Percentiles rank a stretch among this genome's conserved stretches.
Evolutionary conservation across 2,797 vertebrate genomes (phyloP).

Genomic region (Mormyrops boulengeri): DNA sequence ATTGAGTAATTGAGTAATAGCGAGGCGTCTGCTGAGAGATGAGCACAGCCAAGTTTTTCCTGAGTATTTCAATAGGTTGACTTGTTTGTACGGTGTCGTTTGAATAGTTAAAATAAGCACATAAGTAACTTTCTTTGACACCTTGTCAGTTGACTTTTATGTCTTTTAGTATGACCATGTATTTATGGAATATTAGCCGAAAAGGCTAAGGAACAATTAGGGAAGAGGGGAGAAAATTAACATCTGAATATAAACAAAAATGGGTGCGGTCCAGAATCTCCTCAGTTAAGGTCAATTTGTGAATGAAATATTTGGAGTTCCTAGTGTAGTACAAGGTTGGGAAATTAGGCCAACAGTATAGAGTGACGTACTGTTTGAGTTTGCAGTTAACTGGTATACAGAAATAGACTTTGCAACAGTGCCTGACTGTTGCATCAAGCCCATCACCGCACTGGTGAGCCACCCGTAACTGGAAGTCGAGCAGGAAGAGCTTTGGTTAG

Average conservation of each 20-base stretch:
- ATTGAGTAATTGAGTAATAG: not conserved
- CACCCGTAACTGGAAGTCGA: conserved; percentile 29
- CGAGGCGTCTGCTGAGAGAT: not conserved
- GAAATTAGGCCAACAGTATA: not conserved
- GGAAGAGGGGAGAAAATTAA: not conserved
- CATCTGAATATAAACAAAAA: not conserved
- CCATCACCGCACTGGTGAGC: conserved; percentile 17
- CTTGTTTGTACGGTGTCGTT: not conserved
- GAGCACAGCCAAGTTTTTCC: not conserved
- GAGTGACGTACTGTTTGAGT: not conserved
- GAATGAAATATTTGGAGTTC: conserved; percentile 6
- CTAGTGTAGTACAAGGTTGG: not conserved
- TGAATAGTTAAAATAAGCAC: not conserved
- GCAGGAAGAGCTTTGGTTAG: not conserved
- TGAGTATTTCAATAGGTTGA: not conserved
- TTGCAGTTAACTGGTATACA: not conserved
- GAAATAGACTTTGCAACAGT: not conserved
- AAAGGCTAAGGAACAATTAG: not conserved
- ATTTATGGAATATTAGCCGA: not conserved
- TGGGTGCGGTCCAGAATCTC: not conserved
- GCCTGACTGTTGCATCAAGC: conserved; percentile 1
- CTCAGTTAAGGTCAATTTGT: not conserved
- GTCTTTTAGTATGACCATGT: not conserved
- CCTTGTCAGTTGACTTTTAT: not conserved
- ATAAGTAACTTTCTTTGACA: not conserved